These are phyloP conservation scores for Euphydryas editha DNA, from an alignment of 2,888 invertebrate genomes.

Conservation along the genomic window DNA sequence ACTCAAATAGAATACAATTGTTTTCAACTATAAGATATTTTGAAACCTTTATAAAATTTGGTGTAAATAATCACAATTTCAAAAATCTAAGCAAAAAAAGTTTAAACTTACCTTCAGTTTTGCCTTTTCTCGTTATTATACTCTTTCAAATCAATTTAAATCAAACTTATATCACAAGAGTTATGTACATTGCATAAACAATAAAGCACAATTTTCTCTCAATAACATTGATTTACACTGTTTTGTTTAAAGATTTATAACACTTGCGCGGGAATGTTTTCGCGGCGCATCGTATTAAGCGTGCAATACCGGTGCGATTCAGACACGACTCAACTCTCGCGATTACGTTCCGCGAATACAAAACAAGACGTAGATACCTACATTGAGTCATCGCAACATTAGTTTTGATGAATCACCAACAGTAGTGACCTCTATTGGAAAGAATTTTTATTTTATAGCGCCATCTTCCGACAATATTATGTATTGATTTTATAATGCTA, in stretches of 20 bases:
- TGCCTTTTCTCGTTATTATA: constrained; percentile 42
- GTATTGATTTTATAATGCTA: constrained; percentile 32
- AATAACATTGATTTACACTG: constrained; percentile 67
- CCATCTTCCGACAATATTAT: constrained; percentile 43
- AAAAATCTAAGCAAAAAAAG: background rate
- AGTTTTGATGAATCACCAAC: constrained; percentile 16
- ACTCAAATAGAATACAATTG: background rate
- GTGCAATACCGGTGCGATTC: constrained; percentile 63
- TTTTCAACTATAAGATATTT: background rate
- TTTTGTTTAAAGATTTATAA: constrained; percentile 63
- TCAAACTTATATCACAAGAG: constrained; percentile 54
- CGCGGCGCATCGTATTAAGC: constrained; percentile 64
- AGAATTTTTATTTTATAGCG: constrained; percentile 24
- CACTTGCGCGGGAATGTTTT: constrained; percentile 72
- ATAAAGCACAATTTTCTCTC: constrained; percentile 66
- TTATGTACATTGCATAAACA: constrained; percentile 56
- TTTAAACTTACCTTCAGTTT: constrained; percentile 60
- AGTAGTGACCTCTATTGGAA: constrained; percentile 54
- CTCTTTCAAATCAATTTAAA: constrained; percentile 51
- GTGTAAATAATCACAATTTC: background rate
- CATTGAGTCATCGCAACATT: constrained; percentile 35
- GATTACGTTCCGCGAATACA: constrained; percentile 75
- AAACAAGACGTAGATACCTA: constrained; percentile 51
- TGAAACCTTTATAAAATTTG: background rate
- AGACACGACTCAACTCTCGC: constrained; percentile 64